Conservation (phyloP, 2,888 invertebrate genomes). For the Polyploca ridens region DNA sequence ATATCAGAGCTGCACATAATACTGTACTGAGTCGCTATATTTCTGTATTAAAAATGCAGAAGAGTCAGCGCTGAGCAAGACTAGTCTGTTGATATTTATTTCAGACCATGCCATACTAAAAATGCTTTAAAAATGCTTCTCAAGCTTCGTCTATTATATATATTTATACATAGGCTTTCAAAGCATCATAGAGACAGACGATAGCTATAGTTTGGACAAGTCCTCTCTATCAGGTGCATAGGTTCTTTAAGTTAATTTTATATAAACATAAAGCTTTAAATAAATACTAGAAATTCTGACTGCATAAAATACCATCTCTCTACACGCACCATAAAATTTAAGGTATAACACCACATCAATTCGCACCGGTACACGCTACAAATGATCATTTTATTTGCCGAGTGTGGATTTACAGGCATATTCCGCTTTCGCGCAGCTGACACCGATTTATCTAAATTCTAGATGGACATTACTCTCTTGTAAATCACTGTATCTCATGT, state of each 20-base stretch:
- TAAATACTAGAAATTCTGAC: not conserved
- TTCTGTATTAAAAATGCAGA: not conserved
- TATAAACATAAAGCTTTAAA: not conserved
- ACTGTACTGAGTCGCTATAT: not conserved
- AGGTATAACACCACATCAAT: not conserved
- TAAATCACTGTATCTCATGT: constrained; percentile 44
- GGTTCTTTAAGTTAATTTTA: not conserved
- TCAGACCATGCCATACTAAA: not conserved
- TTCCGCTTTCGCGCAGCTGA: constrained; percentile 40
- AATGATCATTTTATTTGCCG: constrained; percentile 10
- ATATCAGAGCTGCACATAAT: not conserved
- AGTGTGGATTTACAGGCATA: constrained; percentile 12
- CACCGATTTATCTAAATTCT: constrained; percentile 46
- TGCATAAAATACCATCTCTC: constrained; percentile 2
- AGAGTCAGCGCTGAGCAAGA: not conserved
- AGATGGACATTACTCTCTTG: constrained; percentile 30
- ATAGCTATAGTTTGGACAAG: too few relatives aligned
- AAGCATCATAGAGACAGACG: too few relatives aligned
- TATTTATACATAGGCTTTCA: too few relatives aligned
- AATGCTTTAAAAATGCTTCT: too few relatives aligned
- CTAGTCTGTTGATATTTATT: not conserved
- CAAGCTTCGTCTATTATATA: too few relatives aligned
- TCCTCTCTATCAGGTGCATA: too few relatives aligned
- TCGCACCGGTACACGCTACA: not conserved
- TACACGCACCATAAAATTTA: not conserved